Base-by-base conservation (phyloP, 2,797 vertebrate genomes). In the Rhincodon typus region DNA sequence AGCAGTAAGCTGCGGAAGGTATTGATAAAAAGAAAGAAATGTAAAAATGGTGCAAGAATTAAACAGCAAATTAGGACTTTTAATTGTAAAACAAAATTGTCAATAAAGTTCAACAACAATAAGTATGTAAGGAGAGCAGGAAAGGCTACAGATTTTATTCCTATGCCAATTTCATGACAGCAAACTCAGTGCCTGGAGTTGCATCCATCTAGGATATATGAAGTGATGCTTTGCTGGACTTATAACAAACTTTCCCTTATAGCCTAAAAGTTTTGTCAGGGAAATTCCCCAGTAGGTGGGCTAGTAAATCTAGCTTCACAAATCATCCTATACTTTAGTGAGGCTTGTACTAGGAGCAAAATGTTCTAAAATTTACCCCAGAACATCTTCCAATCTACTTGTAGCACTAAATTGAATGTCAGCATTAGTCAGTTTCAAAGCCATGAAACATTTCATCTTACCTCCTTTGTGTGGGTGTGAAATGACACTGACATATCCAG, bases 401-500 rank as follows among this genome's bases (percentile, higher is more conserved):
- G 10, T 1, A 69, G 62, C 66, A 13, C 62, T 67, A 93, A 74
- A 46, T 7, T 46, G 38, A 94, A 94, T 72, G 13, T 90, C 46
- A 90, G 57, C 25, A 57, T 57, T 57, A 53, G 57, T 2, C 87
- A 62, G 27, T 50, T 53, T 57, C 27, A 42, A 77, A 27, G 30
- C 23, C 13, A 30, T 94, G 5, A 46, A 50, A n/a, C 15, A 19
- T 50, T 42, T 38, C 30, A 70, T 72, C 97, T 97, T 98, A 99
- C 99, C 99, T 99, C 99, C 97, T 99, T 99, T 96, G 99, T 99
- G 98, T 99, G 99, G 0, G 98, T 99, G 97, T 99, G 99, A 97
- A 99, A 99, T 96, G 99, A 99, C 96, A 99, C 99, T 0, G 99
- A 99, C 98, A 99, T 99, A 97, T 99, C 99, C 96, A 99, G 97